Conservation (phyloP, 2,888 invertebrate genomes). For the Dicranocentrus wangi region DNA sequence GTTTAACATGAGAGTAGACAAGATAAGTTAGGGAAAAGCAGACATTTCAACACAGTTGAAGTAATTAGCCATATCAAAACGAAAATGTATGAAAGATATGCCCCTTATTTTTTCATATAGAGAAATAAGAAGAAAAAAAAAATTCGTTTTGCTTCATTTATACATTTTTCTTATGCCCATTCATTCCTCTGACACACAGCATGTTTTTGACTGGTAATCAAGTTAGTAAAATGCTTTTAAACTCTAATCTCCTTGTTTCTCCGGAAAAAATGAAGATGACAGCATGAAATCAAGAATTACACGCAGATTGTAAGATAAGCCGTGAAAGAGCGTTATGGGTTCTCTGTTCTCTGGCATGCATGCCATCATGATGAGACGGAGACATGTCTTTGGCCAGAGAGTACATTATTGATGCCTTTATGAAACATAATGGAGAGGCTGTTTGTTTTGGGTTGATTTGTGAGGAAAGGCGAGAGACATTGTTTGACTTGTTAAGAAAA, state of each 20-base stretch:
- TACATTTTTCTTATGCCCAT: neutral
- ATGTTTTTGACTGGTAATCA: neutral
- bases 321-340: too few relatives aligned
- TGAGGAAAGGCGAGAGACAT: constrained; percentile 64
- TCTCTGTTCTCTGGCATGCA: too few relatives aligned
- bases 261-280: constrained; percentile 35
- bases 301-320: constrained; percentile 20
- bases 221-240: neutral
- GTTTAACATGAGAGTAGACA: constrained; percentile 22
- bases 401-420: constrained; percentile 37
- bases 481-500: constrained; percentile 61
- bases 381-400: neutral
- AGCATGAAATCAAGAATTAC: constrained; percentile 60
- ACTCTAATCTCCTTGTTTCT: neutral
- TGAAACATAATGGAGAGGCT: constrained; percentile 22
- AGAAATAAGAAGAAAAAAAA: neutral
- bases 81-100: constrained; percentile 10
- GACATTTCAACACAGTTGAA: constrained; percentile 56
- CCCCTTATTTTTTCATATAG: neutral
- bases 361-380: neutral
- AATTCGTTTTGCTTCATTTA: constrained; percentile 20
- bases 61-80: constrained; percentile 48
- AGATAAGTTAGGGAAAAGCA: constrained; percentile 18
- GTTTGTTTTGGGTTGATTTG: constrained; percentile 64
- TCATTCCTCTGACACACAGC: constrained; percentile 8